Conservation (phyloP, 2,888 invertebrate species). For the Papilio gigon region DNA sequence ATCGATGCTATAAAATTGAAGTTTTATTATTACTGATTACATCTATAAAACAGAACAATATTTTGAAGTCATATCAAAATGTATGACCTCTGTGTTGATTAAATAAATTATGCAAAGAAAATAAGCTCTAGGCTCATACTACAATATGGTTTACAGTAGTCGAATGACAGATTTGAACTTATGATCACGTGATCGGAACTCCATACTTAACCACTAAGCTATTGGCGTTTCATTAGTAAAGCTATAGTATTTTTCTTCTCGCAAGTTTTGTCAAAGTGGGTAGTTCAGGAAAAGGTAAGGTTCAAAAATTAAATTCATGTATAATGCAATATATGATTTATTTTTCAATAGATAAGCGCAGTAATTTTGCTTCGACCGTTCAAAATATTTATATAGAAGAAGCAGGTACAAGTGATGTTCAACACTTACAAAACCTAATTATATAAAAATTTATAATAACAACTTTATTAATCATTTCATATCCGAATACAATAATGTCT, state of each 20-base stretch:
- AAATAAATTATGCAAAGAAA: no score
- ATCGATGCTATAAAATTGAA: conserved; percentile 50
- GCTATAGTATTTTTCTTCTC: no score
- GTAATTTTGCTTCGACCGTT: conserved; percentile 81
- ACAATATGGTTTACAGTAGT: no score
- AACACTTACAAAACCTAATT: conserved; percentile 73
- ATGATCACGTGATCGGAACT: no score
- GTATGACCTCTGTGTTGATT: no score
- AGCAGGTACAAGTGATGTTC: conserved; percentile 82
- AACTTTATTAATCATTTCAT: conserved; percentile 51
- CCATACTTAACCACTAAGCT: no score
- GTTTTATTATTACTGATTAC: conserved; percentile 40
- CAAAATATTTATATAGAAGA: conserved; percentile 77
- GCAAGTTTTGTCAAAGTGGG: no score
- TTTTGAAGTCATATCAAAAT: no score
- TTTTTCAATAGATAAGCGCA: conserved; percentile 80
- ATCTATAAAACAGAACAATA: no score
- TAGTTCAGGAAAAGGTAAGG: neutral
- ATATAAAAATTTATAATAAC: conserved; percentile 56
- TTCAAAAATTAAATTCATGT: conserved; percentile 31
- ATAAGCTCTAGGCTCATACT: no score
- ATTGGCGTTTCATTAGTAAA: no score
- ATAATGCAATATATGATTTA: conserved; percentile 78
- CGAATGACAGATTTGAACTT: no score
- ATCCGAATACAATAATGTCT: conserved; percentile 53